These are phyloP conservation scores for Cettia cetti DNA, from an alignment of 2,113 vertebrate species.

Conservation along the genomic window DNA sequence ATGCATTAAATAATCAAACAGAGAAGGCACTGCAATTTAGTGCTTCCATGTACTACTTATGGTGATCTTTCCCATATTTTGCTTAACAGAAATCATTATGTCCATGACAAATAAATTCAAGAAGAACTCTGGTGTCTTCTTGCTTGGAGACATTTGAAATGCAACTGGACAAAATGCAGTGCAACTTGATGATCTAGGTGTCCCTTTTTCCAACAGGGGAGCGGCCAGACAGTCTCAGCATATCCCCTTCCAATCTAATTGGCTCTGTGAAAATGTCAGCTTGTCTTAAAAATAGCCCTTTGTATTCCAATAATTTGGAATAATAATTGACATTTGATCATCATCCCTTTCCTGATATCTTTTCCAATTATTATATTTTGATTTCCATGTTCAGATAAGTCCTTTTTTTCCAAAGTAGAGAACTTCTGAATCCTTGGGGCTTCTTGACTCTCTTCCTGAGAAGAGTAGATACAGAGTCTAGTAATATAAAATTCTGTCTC, in stretches of 20 bases:
- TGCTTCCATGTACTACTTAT: neutral
- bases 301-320: neutral
- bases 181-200: neutral
- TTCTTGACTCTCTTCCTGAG: neutral
- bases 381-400: neutral
- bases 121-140: neutral
- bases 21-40: neutral
- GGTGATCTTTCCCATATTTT: neutral
- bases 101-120: neutral
- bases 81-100: neutral
- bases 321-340: neutral
- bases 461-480: neutral
- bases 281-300: neutral
- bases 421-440: neutral
- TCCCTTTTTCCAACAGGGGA: neutral
- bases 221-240: neutral
- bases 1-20: neutral
- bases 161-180: neutral
- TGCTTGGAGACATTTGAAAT: neutral
- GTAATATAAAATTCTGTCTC: neutral
- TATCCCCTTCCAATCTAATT: neutral
- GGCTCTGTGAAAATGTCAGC: neutral
- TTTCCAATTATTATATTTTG: neutral
- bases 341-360: neutral
- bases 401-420: neutral